Conservation (phyloP, 2,797 vertebrate species). For the Kryptopterus vitreolus region DNA sequence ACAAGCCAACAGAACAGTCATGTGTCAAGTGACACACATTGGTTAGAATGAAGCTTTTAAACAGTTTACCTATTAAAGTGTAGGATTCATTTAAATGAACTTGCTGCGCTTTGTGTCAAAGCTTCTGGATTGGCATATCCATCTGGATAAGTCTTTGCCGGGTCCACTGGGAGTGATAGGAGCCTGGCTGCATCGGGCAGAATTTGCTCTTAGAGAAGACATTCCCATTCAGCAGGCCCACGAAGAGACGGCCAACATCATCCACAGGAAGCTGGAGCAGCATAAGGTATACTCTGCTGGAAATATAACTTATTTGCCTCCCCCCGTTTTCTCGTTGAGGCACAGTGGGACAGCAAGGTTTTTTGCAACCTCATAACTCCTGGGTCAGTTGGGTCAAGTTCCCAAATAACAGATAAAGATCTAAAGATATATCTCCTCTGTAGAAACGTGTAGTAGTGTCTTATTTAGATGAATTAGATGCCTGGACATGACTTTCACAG, state of each 20-base stretch:
- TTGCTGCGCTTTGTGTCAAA: constrained; percentile 66
- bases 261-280: constrained; percentile 91
- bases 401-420: neutral
- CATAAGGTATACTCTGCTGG: constrained; percentile 81
- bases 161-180: constrained; percentile 90
- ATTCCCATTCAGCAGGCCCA: constrained; percentile 86
- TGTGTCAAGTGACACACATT: constrained; percentile 56
- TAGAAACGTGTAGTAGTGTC: no score
- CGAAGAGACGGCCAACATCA: constrained; percentile 90
- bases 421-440: neutral
- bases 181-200: constrained; percentile 91
- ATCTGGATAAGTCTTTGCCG: constrained; percentile 94
- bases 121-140: constrained; percentile 92
- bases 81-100: constrained; percentile 49
- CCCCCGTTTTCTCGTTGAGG: neutral
- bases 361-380: neutral
- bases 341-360: neutral
- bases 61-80: constrained; percentile 25
- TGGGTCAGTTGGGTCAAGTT: neutral
- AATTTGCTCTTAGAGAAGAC: constrained; percentile 89
- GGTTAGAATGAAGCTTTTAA: constrained; percentile 52
- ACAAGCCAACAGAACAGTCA: constrained; percentile 40
- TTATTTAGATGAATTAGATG: neutral
- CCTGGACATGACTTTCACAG: neutral
- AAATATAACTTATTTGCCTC: neutral